Percentiles rank a stretch among this genome's conserved stretches.
phyloP scores from a whole-genome alignment of 2,888 invertebrate species.

The Diarsia rubi region DNA sequence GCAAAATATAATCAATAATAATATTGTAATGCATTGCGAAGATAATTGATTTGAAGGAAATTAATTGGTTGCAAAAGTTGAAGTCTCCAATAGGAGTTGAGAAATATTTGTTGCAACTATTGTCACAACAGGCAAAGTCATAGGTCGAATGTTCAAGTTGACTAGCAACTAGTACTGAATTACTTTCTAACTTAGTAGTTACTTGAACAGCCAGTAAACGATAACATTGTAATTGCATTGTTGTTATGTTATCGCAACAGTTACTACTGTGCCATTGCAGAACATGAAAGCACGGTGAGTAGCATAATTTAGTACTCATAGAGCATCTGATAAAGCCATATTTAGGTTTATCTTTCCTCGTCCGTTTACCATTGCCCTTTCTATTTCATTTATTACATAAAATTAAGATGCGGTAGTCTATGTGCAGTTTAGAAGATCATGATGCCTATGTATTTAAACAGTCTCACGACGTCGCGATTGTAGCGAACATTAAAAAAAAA shows the following conservation, averaged over 20 bases:
- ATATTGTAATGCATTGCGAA: conserved; percentile 11
- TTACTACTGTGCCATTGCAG: not conserved
- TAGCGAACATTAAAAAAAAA: too few species aligned
- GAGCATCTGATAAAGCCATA: not conserved
- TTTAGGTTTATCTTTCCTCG: not conserved
- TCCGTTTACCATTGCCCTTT: not conserved
- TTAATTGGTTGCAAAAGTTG: conserved; percentile 24
- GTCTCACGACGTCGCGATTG: not conserved
- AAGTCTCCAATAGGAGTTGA: conserved; percentile 17
- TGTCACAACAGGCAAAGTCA: conserved; percentile 41
- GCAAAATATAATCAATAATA: not conserved
- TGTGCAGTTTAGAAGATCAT: not conserved
- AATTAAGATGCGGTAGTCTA: not conserved
- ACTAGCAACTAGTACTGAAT: conserved; percentile 26
- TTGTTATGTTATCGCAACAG: conserved; percentile 23
- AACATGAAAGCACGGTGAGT: conserved; percentile 11
- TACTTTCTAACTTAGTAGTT: conserved; percentile 44
- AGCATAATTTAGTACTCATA: not conserved
- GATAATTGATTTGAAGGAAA: conserved; percentile 21
- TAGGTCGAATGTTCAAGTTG: conserved; percentile 37
- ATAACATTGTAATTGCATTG: conserved; percentile 21
- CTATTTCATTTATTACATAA: not conserved
- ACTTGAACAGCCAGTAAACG: conserved; percentile 9
- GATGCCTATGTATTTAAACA: not conserved
- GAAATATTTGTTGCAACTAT: conserved; percentile 29